phyloP scores from a whole-genome alignment of 2,113 vertebrate species.

The Anoura caudifer region DNA sequence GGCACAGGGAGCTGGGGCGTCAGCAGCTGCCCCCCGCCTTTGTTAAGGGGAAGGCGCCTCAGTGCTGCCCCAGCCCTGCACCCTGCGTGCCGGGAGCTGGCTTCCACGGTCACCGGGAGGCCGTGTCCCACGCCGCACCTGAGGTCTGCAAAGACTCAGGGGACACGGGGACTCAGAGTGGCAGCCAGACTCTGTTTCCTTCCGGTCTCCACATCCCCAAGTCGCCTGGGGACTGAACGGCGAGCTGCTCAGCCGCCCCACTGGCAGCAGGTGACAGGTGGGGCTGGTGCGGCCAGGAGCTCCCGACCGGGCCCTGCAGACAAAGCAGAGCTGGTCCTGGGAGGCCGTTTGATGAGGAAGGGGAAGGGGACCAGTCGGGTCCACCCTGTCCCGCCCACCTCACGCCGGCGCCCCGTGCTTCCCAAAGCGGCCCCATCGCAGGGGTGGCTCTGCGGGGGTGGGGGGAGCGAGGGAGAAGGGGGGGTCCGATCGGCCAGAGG shows the following conservation, averaged over 20 bases:
- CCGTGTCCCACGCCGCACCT: neutral
- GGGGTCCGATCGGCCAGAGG: neutral
- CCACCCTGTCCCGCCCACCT: neutral
- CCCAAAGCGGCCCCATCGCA: neutral
- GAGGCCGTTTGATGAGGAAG: rapidly evolving
- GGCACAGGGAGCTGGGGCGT: neutral
- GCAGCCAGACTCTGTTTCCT: neutral
- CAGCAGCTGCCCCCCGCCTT: slow-evolving; percentile 47
- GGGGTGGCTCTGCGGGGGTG: rapidly evolving
- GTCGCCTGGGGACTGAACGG: neutral
- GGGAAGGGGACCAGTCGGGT: neutral
- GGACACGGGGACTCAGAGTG: too few relatives aligned
- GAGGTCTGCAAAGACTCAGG: neutral
- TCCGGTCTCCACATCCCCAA: neutral
- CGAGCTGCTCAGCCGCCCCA: neutral
- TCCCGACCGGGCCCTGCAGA: too few relatives aligned
- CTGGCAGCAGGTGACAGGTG: neutral
- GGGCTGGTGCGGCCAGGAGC: too few relatives aligned
- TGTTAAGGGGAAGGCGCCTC: neutral
- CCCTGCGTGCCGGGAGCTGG: slow-evolving; percentile 12
- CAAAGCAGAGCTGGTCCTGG: too few relatives aligned
- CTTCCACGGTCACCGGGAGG: neutral
- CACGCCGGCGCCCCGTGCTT: neutral
- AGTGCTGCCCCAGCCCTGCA: slow-evolving; percentile 30
- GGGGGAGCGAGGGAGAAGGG: too few relatives aligned